A percentile compares a stretch with the other conserved stretches of the same genome.
phyloP scores from a whole-genome alignment of 2,888 invertebrate species.

The Cephus runcator region DNA sequence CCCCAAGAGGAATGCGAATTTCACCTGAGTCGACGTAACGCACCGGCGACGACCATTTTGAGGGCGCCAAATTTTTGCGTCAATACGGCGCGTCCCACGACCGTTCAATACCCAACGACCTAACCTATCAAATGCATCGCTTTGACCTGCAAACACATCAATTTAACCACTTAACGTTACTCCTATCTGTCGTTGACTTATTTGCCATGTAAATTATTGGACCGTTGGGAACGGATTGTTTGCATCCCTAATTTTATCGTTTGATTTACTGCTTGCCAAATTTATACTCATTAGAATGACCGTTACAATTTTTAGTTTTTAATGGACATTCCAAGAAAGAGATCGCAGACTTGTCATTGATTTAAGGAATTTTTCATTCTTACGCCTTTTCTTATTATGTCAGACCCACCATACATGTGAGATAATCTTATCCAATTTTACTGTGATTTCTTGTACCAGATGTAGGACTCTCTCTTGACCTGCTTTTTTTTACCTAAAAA shows the following conservation, averaged over 20 bases:
- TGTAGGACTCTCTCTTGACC: too few relatives aligned
- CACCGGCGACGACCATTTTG: slow-evolving; percentile 46
- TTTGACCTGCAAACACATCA: neutral
- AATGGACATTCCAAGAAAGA: neutral
- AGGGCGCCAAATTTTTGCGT: slow-evolving; percentile 52
- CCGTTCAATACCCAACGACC: slow-evolving; percentile 48
- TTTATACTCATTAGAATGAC: neutral
- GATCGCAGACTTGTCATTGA: neutral
- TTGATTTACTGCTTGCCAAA: neutral
- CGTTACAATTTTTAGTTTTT: neutral
- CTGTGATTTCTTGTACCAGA: too few relatives aligned
- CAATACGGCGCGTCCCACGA: slow-evolving; percentile 39
- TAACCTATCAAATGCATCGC: slow-evolving; percentile 35
- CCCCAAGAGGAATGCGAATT: slow-evolving; percentile 13
- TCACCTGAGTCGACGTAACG: slow-evolving; percentile 16
- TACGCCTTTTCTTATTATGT: neutral
- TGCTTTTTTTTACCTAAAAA: too few relatives aligned
- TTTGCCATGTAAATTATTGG: neutral
- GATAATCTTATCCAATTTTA: too few relatives aligned
- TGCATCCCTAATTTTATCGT: neutral
- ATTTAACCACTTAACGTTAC: neutral
- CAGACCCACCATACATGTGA: neutral
- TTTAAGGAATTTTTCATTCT: neutral
- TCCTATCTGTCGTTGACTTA: neutral
- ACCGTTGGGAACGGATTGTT: neutral